Percentiles rank a stretch among this genome's conserved stretches.
phyloP scores from a whole-genome alignment of 2,888 invertebrate genomes.

The Zonitis immaculata region DNA sequence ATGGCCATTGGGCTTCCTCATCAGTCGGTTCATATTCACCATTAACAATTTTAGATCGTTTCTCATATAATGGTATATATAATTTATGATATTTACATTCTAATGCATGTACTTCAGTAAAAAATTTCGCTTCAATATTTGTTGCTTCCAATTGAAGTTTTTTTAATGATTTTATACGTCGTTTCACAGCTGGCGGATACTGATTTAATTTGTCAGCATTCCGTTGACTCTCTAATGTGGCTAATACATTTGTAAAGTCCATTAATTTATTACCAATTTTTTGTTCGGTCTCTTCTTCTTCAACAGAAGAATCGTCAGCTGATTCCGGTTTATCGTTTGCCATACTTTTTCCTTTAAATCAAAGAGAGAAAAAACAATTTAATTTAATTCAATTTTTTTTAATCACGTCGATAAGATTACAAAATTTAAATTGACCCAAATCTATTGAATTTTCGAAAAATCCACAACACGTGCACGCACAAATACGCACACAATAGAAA shows the following conservation, averaged over 20 bases:
- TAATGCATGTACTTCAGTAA: constrained; percentile 86
- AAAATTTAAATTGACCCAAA: not conserved
- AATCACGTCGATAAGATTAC: not conserved
- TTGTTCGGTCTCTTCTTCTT: constrained; percentile 52
- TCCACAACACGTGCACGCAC: constrained; percentile 12
- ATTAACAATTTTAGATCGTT: constrained; percentile 61
- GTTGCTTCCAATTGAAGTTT: constrained; percentile 80
- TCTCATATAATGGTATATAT: constrained; percentile 74
- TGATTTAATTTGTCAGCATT: constrained; percentile 58
- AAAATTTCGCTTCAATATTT: constrained; percentile 87
- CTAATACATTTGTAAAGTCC: constrained; percentile 55
- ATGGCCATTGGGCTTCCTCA: constrained; percentile 84
- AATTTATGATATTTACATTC: constrained; percentile 85
- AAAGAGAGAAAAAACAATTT: constrained; percentile 4
- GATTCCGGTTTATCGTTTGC: constrained; percentile 60
- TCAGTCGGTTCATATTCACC: constrained; percentile 84
- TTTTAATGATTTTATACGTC: constrained; percentile 79
- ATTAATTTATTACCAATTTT: constrained; percentile 43
- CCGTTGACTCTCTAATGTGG: constrained; percentile 56
- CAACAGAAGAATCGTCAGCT: constrained; percentile 63
- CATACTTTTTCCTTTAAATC: constrained; percentile 48
- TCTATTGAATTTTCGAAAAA: not conserved
- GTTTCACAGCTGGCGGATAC: constrained; percentile 70
- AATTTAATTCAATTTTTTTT: constrained; percentile 1
- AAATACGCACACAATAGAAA: constrained; percentile 7